Conservation (phyloP, 2,888 invertebrate genomes). For the Orthonevra nobilis region DNA sequence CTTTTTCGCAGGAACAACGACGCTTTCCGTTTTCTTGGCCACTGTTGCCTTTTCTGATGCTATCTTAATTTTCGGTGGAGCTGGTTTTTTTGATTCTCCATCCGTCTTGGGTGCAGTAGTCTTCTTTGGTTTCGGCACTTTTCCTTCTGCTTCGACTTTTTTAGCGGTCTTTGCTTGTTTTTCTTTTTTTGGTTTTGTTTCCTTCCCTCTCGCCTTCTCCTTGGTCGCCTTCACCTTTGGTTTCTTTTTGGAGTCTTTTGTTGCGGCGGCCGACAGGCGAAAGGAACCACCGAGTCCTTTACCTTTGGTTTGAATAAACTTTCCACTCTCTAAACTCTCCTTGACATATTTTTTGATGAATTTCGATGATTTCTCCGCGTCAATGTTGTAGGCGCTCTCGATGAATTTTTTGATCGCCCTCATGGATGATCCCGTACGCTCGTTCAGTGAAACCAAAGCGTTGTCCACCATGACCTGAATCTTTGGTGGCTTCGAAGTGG, state of each 20-base stretch:
- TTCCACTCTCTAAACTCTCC: conserved; percentile 81
- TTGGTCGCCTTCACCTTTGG: not conserved
- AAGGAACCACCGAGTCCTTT: conserved; percentile 66
- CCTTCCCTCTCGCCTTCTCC: not conserved
- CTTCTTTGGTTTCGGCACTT: not conserved
- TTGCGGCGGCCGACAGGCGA: conserved; percentile 47
- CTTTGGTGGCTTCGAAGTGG: conserved; percentile 76
- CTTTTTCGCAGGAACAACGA: not conserved
- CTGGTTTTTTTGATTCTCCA: not conserved
- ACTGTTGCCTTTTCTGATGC: not conserved
- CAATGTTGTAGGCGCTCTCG: conserved; percentile 82
- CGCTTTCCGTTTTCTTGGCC: too few species aligned
- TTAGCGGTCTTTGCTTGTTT: not conserved
- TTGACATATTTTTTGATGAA: conserved; percentile 84
- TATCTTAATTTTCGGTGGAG: not conserved
- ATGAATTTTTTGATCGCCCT: conserved; percentile 83
- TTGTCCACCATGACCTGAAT: conserved; percentile 82
- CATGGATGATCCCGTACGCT: conserved; percentile 83
- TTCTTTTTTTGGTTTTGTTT: not conserved
- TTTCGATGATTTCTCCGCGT: conserved; percentile 82
- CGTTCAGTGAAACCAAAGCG: conserved; percentile 82
- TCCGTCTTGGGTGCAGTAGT: not conserved
- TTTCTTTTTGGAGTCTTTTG: conserved; percentile 5
- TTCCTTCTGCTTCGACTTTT: not conserved
- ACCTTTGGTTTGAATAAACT: conserved; percentile 75